Evolutionary conservation across 2,888 invertebrate species (phyloP).

Genomic region (Himalopsyche anomala): DNA sequence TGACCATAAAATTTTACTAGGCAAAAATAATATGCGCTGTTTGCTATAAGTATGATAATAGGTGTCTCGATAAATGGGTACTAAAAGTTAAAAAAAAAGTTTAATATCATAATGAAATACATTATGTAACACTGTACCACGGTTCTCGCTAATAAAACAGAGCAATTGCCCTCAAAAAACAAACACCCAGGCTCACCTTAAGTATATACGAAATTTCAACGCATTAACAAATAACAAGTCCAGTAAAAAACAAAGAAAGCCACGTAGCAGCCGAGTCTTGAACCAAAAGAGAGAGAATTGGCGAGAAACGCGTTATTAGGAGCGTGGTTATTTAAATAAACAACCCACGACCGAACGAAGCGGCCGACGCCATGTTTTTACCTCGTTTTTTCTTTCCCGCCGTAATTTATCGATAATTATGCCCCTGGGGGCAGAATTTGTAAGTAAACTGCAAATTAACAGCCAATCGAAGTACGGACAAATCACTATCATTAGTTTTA

Average conservation of each 20-base stretch:
- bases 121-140: conserved; percentile 24
- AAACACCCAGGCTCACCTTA: conserved; percentile 7
- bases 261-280: conserved; percentile 13
- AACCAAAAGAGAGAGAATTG: conserved; percentile 47
- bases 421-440: conserved; percentile 64
- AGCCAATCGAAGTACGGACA: conserved; percentile 65
- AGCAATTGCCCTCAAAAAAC: conserved; percentile 26
- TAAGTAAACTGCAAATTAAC: conserved; percentile 66
- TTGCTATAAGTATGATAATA: too few species aligned
- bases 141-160: conserved; percentile 12
- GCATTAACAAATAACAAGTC: conserved; percentile 48
- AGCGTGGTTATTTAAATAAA: conserved; percentile 72
- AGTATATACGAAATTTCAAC: conserved; percentile 45
- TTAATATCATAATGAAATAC: not conserved
- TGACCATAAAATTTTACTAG: too few species aligned
- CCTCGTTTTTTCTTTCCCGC: conserved; percentile 60
- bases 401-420: conserved; percentile 64
- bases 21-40: too few species aligned
- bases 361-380: conserved; percentile 57
- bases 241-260: conserved; percentile 39
- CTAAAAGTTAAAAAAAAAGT: too few species aligned
- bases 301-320: conserved; percentile 58
- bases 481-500: conserved; percentile 75
- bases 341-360: conserved; percentile 71
- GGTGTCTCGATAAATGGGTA: too few species aligned